Evolutionary conservation across 1,140 invertebrate genomes (phyloP).

Genomic region (Cydia pomonella): DNA sequence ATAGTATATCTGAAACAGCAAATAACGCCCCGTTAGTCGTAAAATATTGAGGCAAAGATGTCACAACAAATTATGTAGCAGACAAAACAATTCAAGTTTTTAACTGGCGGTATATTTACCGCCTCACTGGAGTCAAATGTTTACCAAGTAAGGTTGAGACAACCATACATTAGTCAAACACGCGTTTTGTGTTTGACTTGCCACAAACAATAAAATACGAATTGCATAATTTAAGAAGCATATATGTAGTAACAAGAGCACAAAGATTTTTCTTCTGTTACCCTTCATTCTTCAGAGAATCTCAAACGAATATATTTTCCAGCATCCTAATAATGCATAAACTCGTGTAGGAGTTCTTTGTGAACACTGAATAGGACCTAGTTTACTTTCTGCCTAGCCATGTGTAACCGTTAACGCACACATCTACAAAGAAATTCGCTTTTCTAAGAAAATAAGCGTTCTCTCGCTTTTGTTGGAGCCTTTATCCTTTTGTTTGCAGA

Average conservation of each 20-base stretch:
- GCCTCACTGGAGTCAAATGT: too few species aligned
- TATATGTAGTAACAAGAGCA: background rate
- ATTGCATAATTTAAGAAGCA: background rate
- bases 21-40: background rate
- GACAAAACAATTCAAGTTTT: too few species aligned
- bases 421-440: conserved; percentile 26
- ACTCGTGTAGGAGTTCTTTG: conserved; percentile 26
- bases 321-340: conserved; percentile 30
- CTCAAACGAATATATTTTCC: conserved; percentile 19
- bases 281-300: background rate
- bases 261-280: conserved; percentile 6
- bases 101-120: too few species aligned
- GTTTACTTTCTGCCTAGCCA: conserved; percentile 30
- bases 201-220: background rate
- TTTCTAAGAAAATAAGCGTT: conserved; percentile 31
- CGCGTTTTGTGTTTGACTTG: background rate
- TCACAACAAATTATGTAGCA: too few species aligned
- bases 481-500: conserved; percentile 29
- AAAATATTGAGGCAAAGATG: too few species aligned
- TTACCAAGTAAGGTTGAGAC: too few species aligned
- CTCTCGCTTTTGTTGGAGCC: conserved; percentile 19
- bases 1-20: background rate
- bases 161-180: background rate
- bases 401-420: conserved; percentile 22
- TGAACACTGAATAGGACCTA: conserved; percentile 28